Evolutionary conservation across 2,797 vertebrate genomes (phyloP), one percentile per base, ranked within the genome.

Genomic region (Bradypus variegatus): DNA sequence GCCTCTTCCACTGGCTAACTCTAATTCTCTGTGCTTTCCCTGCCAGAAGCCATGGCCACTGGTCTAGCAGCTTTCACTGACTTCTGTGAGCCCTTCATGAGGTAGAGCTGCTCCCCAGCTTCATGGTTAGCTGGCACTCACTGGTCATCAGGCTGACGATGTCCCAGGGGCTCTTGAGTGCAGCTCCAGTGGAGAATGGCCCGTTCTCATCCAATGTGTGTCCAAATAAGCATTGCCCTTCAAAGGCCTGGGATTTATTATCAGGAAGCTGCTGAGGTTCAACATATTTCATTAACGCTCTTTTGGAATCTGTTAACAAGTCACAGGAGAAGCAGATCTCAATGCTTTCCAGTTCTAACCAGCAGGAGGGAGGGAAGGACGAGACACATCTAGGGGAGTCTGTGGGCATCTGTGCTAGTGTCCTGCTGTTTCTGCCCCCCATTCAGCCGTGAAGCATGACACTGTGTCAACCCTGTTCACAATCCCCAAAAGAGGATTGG

Each of bases 181-280:
- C 41, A 72, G 25, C 23, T 15, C 41, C 45, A 38, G 31, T 8
- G 72, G 25, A 25, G 41, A 38, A 21, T 4, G 36, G 72, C 15
- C 16, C 3, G 0, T 45, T 75, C 15, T 29, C 29, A 6, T 1
- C 36, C 6, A 27, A 25, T 36, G 12, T 12, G 38, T 6, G 3
- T 25, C 12, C 70, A 72, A 3, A 6, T 72, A 14, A 18, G 33
- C 16, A 33, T 33, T 7, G 65, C 6, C 18, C 18, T 55, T 55
- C 15, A n/a, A 16, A 38, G 38, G 31, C 36, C 25, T 5, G 6
- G 38, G 21, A 13, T 38, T 38, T 3, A 6, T 38, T 70, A 36
- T 72, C 69, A 36, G 67, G 8, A 36, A 8, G 67, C n/a, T 9
- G 18, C 16, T n/a, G 9, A 69, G 67, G 19, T 36, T 36, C n/a